Base-by-base conservation (phyloP, 2,113 vertebrate genomes). In the Salvator merianae region DNA sequence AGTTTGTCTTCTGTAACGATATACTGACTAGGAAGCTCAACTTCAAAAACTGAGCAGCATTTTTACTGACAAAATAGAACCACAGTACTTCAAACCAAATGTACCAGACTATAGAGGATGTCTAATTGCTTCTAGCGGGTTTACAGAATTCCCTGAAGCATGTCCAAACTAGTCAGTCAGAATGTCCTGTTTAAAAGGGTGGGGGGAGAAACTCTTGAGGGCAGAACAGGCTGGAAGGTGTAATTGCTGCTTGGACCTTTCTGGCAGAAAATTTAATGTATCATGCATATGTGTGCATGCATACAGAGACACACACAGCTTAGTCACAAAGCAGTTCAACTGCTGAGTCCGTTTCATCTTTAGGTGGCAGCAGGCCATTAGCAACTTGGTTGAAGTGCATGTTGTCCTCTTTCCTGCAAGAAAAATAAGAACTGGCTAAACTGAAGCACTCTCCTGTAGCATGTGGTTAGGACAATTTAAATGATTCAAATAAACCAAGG, bases 11-110 rank as follows among this genome's bases (percentile, higher is more conserved):
- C 7, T 77, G 40, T 32, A 32, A 32, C 18, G 81, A 79, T 32
- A 34, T 36, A 36, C 73, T 84, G 72, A 81, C 40, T 75, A 30
- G 50, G 24, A 72, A 84, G 59, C 40, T 84, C 65, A 81, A 82
- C 53, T 75, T 26, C 20, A 86, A 90, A 90, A 87, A 20, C 53
- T 71, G 87, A 88, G 81, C 2, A 0, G 4, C 79, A 0, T 6
- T 88, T 86, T 90, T 89, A 3, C 14, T 30, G 66, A 88, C 73
- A 86, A 79, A 93, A 87, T 81, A 85, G 14, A n/a, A 83, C 76
- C 34, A 92, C 81, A 55, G 89, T 87, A 87, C 62, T 77, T 85
- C 87, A 87, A 86, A 88, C 32, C 73, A 85, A 93, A 92, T 88
- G 83, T 87, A 85, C 55, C 75, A 89, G 1, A 32, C 43, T 87